phyloP scores from a whole-genome alignment of 2,797 vertebrate genomes.

The Alfaro cultratus region DNA sequence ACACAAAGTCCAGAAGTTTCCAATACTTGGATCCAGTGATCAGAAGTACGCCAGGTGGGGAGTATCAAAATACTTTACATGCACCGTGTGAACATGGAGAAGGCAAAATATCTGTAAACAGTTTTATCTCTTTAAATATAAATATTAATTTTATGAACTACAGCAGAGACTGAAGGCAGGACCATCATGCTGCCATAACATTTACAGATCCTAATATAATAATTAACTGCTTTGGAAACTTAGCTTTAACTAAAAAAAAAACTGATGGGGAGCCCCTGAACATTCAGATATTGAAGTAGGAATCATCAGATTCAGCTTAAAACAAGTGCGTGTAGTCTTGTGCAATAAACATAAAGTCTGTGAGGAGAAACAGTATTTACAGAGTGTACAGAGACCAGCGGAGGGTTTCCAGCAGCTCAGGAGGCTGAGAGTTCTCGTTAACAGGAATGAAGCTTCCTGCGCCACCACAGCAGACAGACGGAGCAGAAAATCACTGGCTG shows the following conservation, averaged over 20 bases:
- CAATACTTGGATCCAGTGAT: slow-evolving; percentile 46
- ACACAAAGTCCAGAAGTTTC: slow-evolving; percentile 46
- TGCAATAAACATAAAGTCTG: slow-evolving; percentile 32
- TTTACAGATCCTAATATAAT: slow-evolving; percentile 47
- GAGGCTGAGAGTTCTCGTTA: slow-evolving; percentile 19
- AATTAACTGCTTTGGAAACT: slow-evolving; percentile 41
- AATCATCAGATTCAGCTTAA: slow-evolving; percentile 57
- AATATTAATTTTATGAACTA: slow-evolving; percentile 50
- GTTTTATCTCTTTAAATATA: slow-evolving; percentile 58
- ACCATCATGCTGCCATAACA: slow-evolving; percentile 13
- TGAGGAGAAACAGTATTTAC: slow-evolving; percentile 52
- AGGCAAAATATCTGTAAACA: slow-evolving; percentile 79
- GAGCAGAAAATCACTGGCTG: slow-evolving; percentile 56
- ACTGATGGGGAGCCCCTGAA: slow-evolving; percentile 1
- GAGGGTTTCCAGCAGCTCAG: slow-evolving; percentile 33
- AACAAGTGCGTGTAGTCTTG: slow-evolving; percentile 60
- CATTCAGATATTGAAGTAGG: slow-evolving; percentile 22
- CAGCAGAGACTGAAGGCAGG: slow-evolving; percentile 54
- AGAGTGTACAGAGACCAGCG: slow-evolving; percentile 50
- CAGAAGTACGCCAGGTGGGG: slow-evolving; percentile 10
- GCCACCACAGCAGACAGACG: slow-evolving; percentile 18
- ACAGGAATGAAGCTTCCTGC: slow-evolving; percentile 4
- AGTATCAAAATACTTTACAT: slow-evolving; percentile 57
- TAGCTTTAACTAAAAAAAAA: slow-evolving; percentile 17
- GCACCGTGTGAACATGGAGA: slow-evolving; percentile 62